Evolutionary conservation across 2,113 vertebrate species (phyloP).

Genomic region (Hylia prasina): DNA sequence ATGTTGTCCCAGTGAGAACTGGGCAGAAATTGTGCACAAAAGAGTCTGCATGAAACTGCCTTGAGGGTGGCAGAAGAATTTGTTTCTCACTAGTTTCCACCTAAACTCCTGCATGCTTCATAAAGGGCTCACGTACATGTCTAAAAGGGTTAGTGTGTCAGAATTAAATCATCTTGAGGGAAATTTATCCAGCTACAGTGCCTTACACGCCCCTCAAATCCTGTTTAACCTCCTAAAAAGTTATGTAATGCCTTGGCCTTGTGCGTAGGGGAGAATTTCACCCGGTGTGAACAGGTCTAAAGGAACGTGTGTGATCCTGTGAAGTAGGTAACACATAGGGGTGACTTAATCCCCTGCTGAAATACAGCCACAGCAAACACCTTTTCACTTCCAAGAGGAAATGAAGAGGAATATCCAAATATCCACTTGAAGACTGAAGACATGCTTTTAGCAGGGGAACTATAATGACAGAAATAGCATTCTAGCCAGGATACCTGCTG

Average conservation of each 20-base stretch:
- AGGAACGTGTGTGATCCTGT: not conserved
- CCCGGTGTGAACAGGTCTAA: not conserved
- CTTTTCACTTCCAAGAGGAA: constrained; percentile 38
- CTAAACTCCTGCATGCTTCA: not conserved
- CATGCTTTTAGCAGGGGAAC: not conserved
- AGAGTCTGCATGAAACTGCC: not conserved
- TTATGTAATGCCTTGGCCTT: not conserved
- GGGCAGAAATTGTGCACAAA: not conserved
- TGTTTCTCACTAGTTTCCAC: not conserved
- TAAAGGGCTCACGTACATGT: not conserved
- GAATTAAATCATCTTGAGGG: not conserved
- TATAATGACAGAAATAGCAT: not conserved
- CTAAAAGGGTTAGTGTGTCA: not conserved
- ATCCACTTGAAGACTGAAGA: not conserved
- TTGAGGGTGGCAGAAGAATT: not conserved
- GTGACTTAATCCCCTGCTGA: constrained; percentile 5
- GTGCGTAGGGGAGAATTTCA: not conserved
- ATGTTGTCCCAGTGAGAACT: not conserved
- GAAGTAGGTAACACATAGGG: not conserved
- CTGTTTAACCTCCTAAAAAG: not conserved
- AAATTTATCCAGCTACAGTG: not conserved
- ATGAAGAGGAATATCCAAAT: constrained; percentile 19
- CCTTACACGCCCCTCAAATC: constrained; percentile 14
- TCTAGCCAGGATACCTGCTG: not conserved
- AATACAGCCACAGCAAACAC: constrained; percentile 33